Conservation (phyloP, 2,113 vertebrate genomes). For the Globicephala melas region DNA sequence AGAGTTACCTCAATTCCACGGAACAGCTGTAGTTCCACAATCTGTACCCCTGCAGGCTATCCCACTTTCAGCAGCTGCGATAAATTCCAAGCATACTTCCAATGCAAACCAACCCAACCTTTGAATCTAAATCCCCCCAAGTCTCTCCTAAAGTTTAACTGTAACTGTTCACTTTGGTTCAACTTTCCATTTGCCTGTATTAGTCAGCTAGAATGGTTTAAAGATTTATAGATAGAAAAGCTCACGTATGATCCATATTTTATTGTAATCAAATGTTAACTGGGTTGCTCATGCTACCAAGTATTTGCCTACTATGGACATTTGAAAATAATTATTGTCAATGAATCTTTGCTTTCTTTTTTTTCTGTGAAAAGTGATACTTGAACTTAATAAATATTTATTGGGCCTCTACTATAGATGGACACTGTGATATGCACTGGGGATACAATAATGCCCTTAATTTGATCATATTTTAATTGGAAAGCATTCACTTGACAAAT, state of each 20-base stretch:
- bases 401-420: not conserved
- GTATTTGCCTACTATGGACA: slow-evolving; percentile 51
- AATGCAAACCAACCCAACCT: slow-evolving; percentile 72
- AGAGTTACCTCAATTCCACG: slow-evolving; percentile 26
- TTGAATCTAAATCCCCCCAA: slow-evolving; percentile 68
- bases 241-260: slow-evolving; percentile 45
- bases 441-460: not conserved
- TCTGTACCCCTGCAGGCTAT: slow-evolving; percentile 61
- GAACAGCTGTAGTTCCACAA: slow-evolving; percentile 52
- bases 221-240: slow-evolving; percentile 65
- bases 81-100: slow-evolving; percentile 78
- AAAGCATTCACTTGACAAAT: not conserved
- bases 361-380: slow-evolving; percentile 39
- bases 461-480: not conserved
- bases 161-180: slow-evolving; percentile 56
- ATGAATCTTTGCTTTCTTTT: not conserved
- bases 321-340: slow-evolving; percentile 29
- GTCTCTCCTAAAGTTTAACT: slow-evolving; percentile 71
- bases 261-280: slow-evolving; percentile 58
- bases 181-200: slow-evolving; percentile 75
- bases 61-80: slow-evolving; percentile 59
- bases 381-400: not conserved
- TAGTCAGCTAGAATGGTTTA: slow-evolving; percentile 55
- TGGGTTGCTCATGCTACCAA: slow-evolving; percentile 18
- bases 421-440: not conserved